Evolutionary conservation across 30 jellyfish, hydroid and myxozoan species (phyloP), one percentile per base, ranked within the genome.

Genomic region (Kudoa iwatai): DNA sequence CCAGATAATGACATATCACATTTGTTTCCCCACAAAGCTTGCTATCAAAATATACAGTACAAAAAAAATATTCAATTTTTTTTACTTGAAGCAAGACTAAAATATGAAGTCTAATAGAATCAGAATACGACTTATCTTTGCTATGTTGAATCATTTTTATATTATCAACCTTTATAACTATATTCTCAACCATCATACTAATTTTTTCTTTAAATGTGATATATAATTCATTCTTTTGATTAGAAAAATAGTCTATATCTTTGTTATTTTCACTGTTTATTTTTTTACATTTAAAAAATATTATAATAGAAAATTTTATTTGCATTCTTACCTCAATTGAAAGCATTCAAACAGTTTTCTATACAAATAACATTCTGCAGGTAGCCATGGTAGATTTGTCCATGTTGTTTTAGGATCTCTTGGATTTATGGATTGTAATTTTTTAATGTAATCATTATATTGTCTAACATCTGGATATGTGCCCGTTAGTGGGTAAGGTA

Each of bases 21-120:
- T 49, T 69, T 69, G 58, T 69, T 69, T 24, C 91, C 86, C 91
- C 91, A 67, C 15, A 67, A 53, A 42, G 69, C 59, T 39, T 67
- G 60, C 90, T 67, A 40, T 17, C 43, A 47, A 24, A 21, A 23
- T 24, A 7, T 21, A 26, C 19, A 32, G 26, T 17, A 19, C 21
- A 20, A 3, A 15, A 12, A 21, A 18, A 41, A 41, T 19, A 17
- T 41, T 4, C 4, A 42, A 10, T 7, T 21, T 2, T 11, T n/a
- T 39, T 25, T 41, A 66, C 89, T 67, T 66, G 84, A 16, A 66
- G 55, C 25, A 66, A 50, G 64, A 52, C 52, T 44, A 58, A 84
- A 43, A 66, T 58, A 25, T 57, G 69, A 14, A 53, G 23, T 17
- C 68, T 51, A 3, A 66, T 34, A 23, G 58, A 58, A 23, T 45